Evolutionary conservation across 2,113 vertebrate species (phyloP).

Genomic region (Gavia stellata): DNA sequence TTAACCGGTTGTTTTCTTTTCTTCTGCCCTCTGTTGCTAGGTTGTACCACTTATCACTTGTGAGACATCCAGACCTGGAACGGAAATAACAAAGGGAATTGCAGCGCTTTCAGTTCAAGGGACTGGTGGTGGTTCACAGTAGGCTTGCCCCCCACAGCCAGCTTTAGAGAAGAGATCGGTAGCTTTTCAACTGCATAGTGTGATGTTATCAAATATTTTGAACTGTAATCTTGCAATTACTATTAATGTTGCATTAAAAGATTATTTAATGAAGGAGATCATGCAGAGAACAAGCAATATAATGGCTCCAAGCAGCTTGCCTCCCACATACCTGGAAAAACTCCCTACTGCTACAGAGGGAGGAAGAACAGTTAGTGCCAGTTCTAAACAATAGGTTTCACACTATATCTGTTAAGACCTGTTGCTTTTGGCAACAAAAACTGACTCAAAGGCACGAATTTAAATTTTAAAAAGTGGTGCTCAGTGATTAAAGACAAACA

Average conservation of each 20-base stretch:
- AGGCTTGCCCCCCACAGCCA: constrained; percentile 44
- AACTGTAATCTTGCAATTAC: constrained; percentile 74
- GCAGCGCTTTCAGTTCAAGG: not conserved
- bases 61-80: not conserved
- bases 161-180: constrained; percentile 58
- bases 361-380: constrained; percentile 58
- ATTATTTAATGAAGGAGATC: constrained; percentile 75
- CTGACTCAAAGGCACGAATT: constrained; percentile 34
- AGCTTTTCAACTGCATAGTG: constrained; percentile 55
- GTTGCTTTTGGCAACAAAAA: constrained; percentile 64
- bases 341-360: constrained; percentile 56
- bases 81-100: not conserved
- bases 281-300: constrained; percentile 69
- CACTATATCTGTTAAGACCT: constrained; percentile 63
- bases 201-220: constrained; percentile 76
- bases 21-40: not conserved
- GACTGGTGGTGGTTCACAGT: not conserved
- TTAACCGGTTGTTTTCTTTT: constrained; percentile 9
- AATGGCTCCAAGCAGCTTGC: constrained; percentile 68
- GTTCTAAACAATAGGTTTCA: constrained; percentile 68
- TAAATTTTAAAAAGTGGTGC: constrained; percentile 46
- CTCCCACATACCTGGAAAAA: constrained; percentile 74
- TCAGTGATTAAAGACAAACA: constrained; percentile 34
- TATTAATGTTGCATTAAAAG: constrained; percentile 76
- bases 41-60: not conserved